These are phyloP conservation scores for Ptychoptera albimana DNA, from an alignment of 2,888 invertebrate genomes.

Conservation along the genomic window DNA sequence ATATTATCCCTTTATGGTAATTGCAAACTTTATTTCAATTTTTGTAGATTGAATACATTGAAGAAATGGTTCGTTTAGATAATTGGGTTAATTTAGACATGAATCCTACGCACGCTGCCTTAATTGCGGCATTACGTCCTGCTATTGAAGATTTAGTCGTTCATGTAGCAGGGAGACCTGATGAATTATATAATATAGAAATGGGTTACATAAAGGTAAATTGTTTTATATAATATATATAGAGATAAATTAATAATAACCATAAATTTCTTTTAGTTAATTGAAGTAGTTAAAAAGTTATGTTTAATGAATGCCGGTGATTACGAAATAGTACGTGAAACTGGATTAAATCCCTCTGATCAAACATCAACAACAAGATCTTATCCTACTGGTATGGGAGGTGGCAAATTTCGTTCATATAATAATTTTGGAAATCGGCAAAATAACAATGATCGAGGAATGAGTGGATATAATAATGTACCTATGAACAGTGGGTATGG, in stretches of 20 bases:
- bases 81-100: conserved; percentile 90
- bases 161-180: conserved; percentile 63
- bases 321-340: conserved; percentile 42
- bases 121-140: conserved; percentile 73
- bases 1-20: conserved; percentile 35
- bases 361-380: conserved; percentile 13
- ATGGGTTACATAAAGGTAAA: neutral
- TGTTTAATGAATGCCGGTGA: conserved; percentile 67
- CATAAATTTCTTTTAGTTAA: conserved; percentile 29
- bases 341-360: conserved; percentile 23
- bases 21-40: neutral
- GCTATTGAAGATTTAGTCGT: conserved; percentile 76
- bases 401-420: conserved; percentile 15
- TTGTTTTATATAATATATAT: neutral
- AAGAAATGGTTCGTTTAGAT: conserved; percentile 66
- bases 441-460: conserved; percentile 1
- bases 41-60: conserved; percentile 29
- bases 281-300: conserved; percentile 54
- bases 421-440: conserved; percentile 6
- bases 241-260: conserved; percentile 4
- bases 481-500: conserved; percentile 3
- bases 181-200: conserved; percentile 42
- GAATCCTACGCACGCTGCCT: conserved; percentile 59
- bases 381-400: conserved; percentile 15
- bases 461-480: conserved; percentile 10